Percentiles rank a stretch among this genome's conserved stretches.
phyloP scores from a whole-genome alignment of 2,113 vertebrate genomes.

The Tiliqua scincoides region DNA sequence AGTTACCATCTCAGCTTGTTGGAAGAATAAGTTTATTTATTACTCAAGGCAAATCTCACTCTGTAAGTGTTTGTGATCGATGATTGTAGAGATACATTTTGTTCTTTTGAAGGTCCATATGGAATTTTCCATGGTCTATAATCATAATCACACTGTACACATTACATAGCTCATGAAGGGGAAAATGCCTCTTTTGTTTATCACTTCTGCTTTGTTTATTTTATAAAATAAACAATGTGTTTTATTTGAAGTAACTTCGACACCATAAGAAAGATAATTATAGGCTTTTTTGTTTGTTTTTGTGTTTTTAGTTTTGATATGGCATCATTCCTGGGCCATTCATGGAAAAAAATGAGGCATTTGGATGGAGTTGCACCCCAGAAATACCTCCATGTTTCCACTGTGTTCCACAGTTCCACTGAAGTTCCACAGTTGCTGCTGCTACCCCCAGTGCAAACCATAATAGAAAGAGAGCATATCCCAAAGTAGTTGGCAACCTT shows the following conservation, averaged over 20 bases:
- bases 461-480: too few species aligned
- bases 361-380: too few species aligned
- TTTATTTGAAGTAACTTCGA: background rate
- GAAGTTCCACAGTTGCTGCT: too few species aligned
- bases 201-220: background rate
- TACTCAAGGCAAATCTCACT: background rate
- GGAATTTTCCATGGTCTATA: background rate
- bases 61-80: conserved; percentile 14
- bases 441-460: too few species aligned
- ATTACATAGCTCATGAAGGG: background rate
- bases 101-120: background rate
- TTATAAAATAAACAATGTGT: background rate
- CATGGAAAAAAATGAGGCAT: too few species aligned
- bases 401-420: too few species aligned
- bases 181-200: background rate
- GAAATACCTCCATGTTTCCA: too few species aligned
- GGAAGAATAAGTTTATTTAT: background rate
- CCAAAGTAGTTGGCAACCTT: too few species aligned
- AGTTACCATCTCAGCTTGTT: background rate
- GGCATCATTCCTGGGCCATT: too few species aligned
- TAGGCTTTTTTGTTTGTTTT: too few species aligned
- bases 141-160: background rate
- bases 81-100: background rate
- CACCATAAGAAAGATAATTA: background rate
- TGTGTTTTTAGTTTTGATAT: too few species aligned